phyloP scores from a whole-genome alignment of 2,888 invertebrate genomes.

The Sepioteuthis lessoniana region DNA sequence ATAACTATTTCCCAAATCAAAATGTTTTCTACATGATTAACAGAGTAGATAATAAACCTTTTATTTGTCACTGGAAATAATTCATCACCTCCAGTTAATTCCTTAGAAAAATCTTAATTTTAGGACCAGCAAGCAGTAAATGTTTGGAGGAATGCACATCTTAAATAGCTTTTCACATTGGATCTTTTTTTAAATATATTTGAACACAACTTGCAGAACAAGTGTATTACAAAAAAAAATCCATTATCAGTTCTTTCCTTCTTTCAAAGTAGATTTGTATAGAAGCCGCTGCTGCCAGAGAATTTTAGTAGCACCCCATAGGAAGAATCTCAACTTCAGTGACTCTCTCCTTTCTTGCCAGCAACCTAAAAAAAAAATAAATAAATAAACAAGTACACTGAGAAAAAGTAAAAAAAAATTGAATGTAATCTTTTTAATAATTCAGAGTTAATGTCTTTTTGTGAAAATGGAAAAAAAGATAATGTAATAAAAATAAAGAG shows the following conservation, averaged over 20 bases:
- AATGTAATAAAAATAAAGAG: too few relatives aligned
- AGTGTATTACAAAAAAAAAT: background rate
- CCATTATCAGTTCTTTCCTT: background rate
- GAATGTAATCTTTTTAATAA: background rate
- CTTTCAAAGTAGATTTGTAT: background rate
- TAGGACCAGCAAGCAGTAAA: background rate
- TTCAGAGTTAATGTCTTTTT: too few relatives aligned
- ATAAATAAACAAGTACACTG: background rate
- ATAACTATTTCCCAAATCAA: background rate
- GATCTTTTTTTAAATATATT: background rate
- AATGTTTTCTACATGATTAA: background rate
- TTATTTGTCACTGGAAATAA: background rate
- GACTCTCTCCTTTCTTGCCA: conserved; percentile 94
- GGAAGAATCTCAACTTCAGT: conserved; percentile 77
- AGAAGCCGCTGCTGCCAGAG: conserved; percentile 4
- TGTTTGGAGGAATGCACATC: background rate
- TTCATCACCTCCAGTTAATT: background rate
- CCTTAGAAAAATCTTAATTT: background rate
- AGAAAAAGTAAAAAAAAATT: background rate
- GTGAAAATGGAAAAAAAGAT: too few relatives aligned
- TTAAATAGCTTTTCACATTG: background rate
- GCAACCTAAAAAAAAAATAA: conserved; percentile 80
- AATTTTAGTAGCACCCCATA: background rate
- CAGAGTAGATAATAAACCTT: conserved; percentile 2
- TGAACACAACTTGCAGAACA: background rate